Conservation (phyloP, 2,888 invertebrate genomes). For the Apamea epomidion region DNA sequence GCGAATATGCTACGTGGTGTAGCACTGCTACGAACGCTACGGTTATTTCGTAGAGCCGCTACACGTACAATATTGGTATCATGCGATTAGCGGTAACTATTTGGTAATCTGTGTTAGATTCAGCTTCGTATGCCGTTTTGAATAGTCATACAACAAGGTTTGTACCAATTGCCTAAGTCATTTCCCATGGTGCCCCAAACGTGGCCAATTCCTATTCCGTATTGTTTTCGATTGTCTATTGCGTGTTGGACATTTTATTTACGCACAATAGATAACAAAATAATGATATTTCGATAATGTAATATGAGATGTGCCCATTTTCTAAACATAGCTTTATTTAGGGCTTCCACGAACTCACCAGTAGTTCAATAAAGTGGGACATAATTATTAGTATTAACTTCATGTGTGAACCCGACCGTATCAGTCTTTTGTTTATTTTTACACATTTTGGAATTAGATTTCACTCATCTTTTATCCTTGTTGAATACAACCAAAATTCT, state of each 20-base stretch:
- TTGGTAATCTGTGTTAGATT: conserved; percentile 9
- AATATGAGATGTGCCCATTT: too few species aligned
- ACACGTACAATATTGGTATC: conserved; percentile 43
- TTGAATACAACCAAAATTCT: not conserved
- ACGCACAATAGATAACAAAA: not conserved
- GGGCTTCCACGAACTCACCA: conserved; percentile 9
- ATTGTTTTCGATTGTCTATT: not conserved
- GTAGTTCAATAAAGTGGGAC: conserved; percentile 13
- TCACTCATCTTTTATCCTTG: not conserved
- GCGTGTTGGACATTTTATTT: not conserved
- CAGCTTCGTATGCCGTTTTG: not conserved
- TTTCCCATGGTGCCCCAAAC: not conserved
- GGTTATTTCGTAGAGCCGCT: conserved; percentile 39
- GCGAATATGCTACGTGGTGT: conserved; percentile 53
- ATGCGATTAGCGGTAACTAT: conserved; percentile 31
- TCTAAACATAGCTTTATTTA: conserved; percentile 9
- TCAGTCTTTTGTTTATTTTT: not conserved
- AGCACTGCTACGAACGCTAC: conserved; percentile 47
- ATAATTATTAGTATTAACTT: conserved; percentile 16
- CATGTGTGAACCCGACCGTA: too few species aligned
- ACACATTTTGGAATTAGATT: not conserved
- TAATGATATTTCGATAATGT: not conserved
- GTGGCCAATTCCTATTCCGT: not conserved
- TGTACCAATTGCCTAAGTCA: not conserved
- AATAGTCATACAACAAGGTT: not conserved